Conservation (phyloP, 2,797 vertebrate species). For the Galagoides demidoff region DNA sequence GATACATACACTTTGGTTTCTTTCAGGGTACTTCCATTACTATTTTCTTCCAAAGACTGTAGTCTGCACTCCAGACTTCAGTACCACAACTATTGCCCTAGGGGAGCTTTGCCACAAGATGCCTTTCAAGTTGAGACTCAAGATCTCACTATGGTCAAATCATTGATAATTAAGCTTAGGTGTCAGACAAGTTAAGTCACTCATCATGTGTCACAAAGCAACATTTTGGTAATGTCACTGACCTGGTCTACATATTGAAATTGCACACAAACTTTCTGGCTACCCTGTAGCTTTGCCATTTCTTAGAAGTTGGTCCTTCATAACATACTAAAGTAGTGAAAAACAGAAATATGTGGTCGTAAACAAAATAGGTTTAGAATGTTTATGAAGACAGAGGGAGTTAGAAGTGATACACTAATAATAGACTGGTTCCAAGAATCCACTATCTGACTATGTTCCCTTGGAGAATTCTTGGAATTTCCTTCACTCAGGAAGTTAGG, state of each 20-base stretch:
- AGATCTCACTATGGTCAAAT: background rate
- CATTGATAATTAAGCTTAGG: background rate
- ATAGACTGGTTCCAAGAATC: background rate
- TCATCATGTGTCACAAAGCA: background rate
- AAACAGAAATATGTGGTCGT: background rate
- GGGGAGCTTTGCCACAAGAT: background rate
- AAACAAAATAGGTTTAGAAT: background rate
- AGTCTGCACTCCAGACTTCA: background rate
- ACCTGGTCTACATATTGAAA: background rate
- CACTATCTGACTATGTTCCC: background rate
- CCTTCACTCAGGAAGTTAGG: background rate
- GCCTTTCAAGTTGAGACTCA: background rate
- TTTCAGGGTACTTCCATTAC: background rate
- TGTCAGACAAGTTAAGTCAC: background rate
- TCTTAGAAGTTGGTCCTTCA: background rate
- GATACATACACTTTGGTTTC: background rate
- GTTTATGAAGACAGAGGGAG: background rate
- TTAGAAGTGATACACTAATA: background rate
- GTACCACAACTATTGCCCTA: rapidly evolving
- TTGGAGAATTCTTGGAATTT: background rate
- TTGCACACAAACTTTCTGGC: too few species aligned
- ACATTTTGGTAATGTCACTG: background rate
- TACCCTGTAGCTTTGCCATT: background rate
- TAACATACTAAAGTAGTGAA: background rate
- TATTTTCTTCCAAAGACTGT: background rate